Percentiles rank a stretch among this genome's conserved stretches.
phyloP scores from a whole-genome alignment of 2,113 vertebrate genomes.

The Cebidichthys violaceus region DNA sequence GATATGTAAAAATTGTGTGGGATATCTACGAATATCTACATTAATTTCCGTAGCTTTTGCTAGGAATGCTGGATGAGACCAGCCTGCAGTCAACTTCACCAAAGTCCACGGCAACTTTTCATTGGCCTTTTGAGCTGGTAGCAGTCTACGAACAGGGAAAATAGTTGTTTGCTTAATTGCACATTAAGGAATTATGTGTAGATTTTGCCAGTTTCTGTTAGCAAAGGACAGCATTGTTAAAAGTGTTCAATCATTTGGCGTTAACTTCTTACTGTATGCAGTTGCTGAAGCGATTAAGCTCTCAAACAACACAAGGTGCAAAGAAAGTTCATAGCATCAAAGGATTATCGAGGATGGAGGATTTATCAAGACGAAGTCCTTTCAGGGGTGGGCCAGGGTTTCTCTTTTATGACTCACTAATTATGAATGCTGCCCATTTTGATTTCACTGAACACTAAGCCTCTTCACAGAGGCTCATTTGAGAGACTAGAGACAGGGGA shows the following conservation, averaged over 20 bases:
- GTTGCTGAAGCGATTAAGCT: conserved; percentile 50
- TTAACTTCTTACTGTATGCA: conserved; percentile 17
- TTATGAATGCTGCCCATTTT: conserved; percentile 75
- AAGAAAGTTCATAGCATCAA: conserved; percentile 72
- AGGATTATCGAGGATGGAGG: conserved; percentile 60
- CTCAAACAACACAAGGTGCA: conserved; percentile 63
- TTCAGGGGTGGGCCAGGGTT: conserved; percentile 64
- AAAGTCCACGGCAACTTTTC: not conserved
- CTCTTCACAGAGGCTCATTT: conserved; percentile 56
- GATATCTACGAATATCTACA: not conserved
- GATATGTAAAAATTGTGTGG: not conserved
- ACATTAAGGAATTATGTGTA: not conserved
- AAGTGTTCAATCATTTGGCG: conserved; percentile 17
- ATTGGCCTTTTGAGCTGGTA: not conserved
- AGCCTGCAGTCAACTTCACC: not conserved
- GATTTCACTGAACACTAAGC: conserved; percentile 79
- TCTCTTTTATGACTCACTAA: conserved; percentile 71
- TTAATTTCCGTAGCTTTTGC: not conserved
- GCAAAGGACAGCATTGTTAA: not conserved
- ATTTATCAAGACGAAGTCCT: conserved; percentile 71
- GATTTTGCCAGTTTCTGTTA: not conserved
- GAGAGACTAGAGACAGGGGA: conserved; percentile 61
- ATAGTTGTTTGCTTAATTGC: not conserved
- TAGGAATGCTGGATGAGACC: not conserved
- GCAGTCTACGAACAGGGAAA: not conserved